phyloP scores from a whole-genome alignment of 1,140 invertebrate species.

The Penaeus indicus region DNA sequence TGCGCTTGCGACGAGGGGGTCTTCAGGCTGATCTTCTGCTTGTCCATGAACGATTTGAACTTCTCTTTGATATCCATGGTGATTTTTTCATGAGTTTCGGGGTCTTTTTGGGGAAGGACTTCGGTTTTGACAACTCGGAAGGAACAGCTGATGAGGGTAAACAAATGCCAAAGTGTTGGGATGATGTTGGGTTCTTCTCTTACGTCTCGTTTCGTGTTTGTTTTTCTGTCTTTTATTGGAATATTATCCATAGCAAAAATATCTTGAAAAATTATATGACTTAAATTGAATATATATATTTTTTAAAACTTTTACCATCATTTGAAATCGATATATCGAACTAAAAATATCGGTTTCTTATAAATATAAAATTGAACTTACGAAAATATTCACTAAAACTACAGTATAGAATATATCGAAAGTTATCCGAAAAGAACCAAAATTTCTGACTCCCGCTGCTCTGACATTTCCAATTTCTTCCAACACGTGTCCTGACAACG shows the following conservation, averaged over 20 bases:
- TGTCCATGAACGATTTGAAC: constrained; percentile 66
- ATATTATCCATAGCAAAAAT: too few species aligned
- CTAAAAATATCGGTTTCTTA: too few species aligned
- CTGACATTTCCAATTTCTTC: too few species aligned
- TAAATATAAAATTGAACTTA: too few species aligned
- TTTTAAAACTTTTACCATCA: too few species aligned
- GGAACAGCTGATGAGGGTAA: constrained; percentile 42
- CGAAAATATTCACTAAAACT: too few species aligned
- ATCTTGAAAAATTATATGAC: too few species aligned
- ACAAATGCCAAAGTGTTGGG: constrained; percentile 37
- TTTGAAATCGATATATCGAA: too few species aligned
- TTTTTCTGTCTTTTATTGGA: not conserved
- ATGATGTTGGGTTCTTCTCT: not conserved
- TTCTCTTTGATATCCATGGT: constrained; percentile 67
- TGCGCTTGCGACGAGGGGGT: constrained; percentile 38
- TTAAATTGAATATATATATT: too few species aligned
- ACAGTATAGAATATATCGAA: too few species aligned
- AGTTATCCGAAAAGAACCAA: too few species aligned
- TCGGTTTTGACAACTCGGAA: not conserved
- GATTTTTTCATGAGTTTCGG: constrained; percentile 6
- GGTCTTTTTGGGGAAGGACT: not conserved
- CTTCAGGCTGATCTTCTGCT: constrained; percentile 60
- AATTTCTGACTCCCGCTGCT: too few species aligned
- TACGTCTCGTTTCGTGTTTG: not conserved
- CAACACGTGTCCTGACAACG: constrained; percentile 16